Percentiles rank a stretch among this genome's conserved stretches.
phyloP scores from a whole-genome alignment of 2,113 vertebrate genomes.

The Anarhynchus alexandrinus region DNA sequence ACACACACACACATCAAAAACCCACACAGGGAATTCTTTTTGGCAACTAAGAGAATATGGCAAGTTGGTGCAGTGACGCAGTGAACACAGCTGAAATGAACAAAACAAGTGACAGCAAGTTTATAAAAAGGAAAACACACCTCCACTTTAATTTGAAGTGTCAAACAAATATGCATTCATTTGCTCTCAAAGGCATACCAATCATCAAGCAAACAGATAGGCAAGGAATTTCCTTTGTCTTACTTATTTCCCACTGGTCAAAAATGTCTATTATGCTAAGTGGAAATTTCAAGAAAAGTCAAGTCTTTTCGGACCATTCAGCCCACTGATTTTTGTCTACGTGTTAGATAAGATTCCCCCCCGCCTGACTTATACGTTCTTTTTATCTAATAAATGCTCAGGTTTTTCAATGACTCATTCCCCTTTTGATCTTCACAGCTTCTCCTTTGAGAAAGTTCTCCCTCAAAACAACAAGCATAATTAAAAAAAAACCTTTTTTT shows the following conservation, averaged over 20 bases:
- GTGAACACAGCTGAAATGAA: constrained; percentile 19
- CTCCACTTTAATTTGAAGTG: constrained; percentile 55
- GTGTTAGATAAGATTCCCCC: background rate
- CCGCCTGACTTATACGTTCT: background rate
- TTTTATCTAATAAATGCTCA: constrained; percentile 35
- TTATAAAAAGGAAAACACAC: constrained; percentile 47
- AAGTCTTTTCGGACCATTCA: background rate
- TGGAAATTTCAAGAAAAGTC: background rate
- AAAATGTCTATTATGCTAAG: background rate
- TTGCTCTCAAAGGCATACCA: constrained; percentile 37
- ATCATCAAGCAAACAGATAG: background rate
- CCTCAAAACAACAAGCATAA: constrained; percentile 36
- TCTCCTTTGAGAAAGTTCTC: constrained; percentile 32
- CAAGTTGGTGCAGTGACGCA: background rate
- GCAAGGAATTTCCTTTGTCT: constrained; percentile 41
- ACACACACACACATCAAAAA: background rate
- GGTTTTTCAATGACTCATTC: constrained; percentile 15
- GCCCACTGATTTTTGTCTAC: background rate
- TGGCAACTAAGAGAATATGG: background rate
- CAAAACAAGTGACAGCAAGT: constrained; percentile 53
- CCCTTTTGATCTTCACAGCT: constrained; percentile 43
- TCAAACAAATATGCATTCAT: constrained; percentile 51
- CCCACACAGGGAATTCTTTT: background rate
- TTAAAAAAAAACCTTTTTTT: background rate
- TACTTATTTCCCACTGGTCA: constrained; percentile 37